Evolutionary conservation across 2,888 invertebrate species (phyloP).

Genomic region (Eristalis intricaria): DNA sequence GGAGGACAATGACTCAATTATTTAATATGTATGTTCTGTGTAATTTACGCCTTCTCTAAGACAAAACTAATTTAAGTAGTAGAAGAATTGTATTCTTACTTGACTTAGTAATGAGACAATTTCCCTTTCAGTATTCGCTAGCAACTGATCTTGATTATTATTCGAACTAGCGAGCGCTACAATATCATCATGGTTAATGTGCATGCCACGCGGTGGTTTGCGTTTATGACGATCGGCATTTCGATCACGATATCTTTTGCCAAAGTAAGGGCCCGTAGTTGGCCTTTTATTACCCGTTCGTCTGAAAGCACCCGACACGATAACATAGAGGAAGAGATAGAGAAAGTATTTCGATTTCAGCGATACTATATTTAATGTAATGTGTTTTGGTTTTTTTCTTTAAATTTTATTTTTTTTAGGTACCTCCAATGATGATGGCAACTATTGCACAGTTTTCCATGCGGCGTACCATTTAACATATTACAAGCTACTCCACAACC

Average conservation of each 20-base stretch:
- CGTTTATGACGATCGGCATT: slow-evolving; percentile 85
- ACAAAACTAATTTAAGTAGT: slow-evolving; percentile 62
- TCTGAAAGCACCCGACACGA: slow-evolving; percentile 81
- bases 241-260: slow-evolving; percentile 79
- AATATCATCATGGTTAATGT: slow-evolving; percentile 98
- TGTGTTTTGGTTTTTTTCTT: too few relatives aligned
- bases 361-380: slow-evolving; percentile 44
- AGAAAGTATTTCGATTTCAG: slow-evolving; percentile 54
- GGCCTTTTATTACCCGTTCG: slow-evolving; percentile 91
- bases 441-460: slow-evolving; percentile 90
- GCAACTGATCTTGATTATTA: slow-evolving; percentile 86
- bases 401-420: slow-evolving; percentile 70
- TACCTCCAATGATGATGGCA: slow-evolving; percentile 94
- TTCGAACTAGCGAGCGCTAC: slow-evolving; percentile 88
- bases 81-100: slow-evolving; percentile 85
- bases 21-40: slow-evolving; percentile 45
- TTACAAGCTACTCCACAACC: slow-evolving; percentile 89
- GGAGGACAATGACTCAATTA: slow-evolving; percentile 62
- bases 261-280: slow-evolving; percentile 85
- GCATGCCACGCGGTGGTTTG: slow-evolving; percentile 97
- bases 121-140: slow-evolving; percentile 96
- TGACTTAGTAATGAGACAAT: slow-evolving; percentile 96
- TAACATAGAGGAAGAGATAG: slow-evolving; percentile 39
- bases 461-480: slow-evolving; percentile 88
- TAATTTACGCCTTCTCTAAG: slow-evolving; percentile 45